Conservation (phyloP, 2,888 invertebrate species). For the Lasiommata megera region DNA sequence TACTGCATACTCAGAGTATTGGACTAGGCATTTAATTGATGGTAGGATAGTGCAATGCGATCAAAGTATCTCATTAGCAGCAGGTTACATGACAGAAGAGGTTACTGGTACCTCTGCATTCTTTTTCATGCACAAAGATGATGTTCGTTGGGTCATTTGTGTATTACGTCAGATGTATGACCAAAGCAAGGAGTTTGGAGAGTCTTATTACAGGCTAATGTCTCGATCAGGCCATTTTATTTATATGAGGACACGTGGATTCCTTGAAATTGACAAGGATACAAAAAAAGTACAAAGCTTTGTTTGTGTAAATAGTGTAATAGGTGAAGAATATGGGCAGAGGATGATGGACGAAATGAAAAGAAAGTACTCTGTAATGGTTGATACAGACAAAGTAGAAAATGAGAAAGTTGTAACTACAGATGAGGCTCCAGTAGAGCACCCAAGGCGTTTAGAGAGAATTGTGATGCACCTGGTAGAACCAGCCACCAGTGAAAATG, state of each 20-base stretch:
- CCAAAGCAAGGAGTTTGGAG: constrained; percentile 89
- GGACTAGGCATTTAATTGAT: constrained; percentile 93
- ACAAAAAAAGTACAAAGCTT: constrained; percentile 91
- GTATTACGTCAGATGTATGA: constrained; percentile 95
- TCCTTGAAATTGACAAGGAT: constrained; percentile 88
- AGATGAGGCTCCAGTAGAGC: constrained; percentile 82
- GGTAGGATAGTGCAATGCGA: constrained; percentile 95
- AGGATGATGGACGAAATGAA: constrained; percentile 90
- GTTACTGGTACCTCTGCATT: constrained; percentile 94
- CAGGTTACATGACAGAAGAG: constrained; percentile 94
- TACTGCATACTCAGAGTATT: constrained; percentile 89
- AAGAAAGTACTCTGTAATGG: constrained; percentile 87
- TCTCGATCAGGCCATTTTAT: constrained; percentile 92
- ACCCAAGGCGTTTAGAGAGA: constrained; percentile 85
- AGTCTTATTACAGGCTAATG: constrained; percentile 92
- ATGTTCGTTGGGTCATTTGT: constrained; percentile 93
- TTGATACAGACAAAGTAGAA: constrained; percentile 73
- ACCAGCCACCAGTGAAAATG: constrained; percentile 55
- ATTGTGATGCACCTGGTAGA: constrained; percentile 86
- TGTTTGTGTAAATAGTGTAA: constrained; percentile 91
- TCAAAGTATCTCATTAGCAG: constrained; percentile 93
- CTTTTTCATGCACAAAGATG: constrained; percentile 93
- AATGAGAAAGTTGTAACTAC: constrained; percentile 41
- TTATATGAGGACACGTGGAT: constrained; percentile 91
- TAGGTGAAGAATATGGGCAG: constrained; percentile 88